Evolutionary conservation across 2,113 vertebrate genomes (phyloP).

Genomic region (Haliaeetus leucogaster): DNA sequence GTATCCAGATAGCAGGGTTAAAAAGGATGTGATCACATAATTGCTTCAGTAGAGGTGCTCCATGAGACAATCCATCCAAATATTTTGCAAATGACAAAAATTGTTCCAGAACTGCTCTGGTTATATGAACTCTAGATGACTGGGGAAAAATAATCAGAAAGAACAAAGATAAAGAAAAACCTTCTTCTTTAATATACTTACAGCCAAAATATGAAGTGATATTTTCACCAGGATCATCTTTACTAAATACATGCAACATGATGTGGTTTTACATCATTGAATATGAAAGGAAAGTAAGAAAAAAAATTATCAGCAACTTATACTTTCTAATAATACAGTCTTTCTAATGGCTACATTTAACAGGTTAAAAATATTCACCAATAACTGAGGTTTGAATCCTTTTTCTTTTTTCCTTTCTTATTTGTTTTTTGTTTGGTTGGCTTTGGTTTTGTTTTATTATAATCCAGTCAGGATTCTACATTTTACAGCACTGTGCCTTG

Average conservation of each 20-base stretch:
- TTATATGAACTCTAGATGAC: constrained; percentile 97
- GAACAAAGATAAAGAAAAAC: neutral
- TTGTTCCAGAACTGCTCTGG: constrained; percentile 93
- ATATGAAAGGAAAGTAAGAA: neutral
- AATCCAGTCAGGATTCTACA: neutral
- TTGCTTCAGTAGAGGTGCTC: constrained; percentile 95
- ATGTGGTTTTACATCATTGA: neutral
- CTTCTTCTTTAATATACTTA: neutral
- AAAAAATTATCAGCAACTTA: neutral
- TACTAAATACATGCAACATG: neutral
- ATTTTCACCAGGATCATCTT: neutral
- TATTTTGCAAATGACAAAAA: constrained; percentile 99
- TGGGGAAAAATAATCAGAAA: constrained; percentile 48
- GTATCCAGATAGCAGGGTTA: constrained; percentile 99
- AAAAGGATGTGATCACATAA: constrained; percentile 98
- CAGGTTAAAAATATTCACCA: neutral
- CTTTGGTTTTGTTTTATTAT: neutral
- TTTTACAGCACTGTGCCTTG: neutral
- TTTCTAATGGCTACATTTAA: neutral
- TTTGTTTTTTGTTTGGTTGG: neutral
- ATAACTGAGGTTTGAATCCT: neutral
- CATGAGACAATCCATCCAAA: constrained; percentile 94
- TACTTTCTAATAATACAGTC: neutral
- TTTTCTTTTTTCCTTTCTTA: neutral
- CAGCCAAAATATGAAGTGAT: neutral